phyloP scores from a whole-genome alignment of 2,888 invertebrate species.

The Antitype chi region DNA sequence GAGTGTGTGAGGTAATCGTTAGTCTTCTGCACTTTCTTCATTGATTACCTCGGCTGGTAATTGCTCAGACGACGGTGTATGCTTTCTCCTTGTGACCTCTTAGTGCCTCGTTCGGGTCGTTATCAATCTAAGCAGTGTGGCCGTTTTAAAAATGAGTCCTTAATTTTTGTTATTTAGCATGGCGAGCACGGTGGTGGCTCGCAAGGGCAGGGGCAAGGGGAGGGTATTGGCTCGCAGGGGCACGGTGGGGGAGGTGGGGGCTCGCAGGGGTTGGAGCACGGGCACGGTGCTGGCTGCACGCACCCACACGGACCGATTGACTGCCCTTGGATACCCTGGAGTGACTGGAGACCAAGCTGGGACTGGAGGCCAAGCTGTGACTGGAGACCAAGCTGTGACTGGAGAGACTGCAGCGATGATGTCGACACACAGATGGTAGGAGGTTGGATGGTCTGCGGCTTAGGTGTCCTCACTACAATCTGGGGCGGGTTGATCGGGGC shows the following conservation, averaged over 20 bases:
- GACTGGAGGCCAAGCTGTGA: background rate
- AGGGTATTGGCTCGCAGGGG: conserved; percentile 14
- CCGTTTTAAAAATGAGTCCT: conserved; percentile 32
- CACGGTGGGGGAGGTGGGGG: conserved; percentile 22
- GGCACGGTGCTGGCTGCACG: conserved; percentile 10
- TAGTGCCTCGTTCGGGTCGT: background rate
- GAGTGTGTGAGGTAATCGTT: background rate
- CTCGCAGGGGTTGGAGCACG: conserved; percentile 27
- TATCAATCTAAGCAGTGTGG: conserved; percentile 32
- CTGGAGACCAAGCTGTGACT: conserved; percentile 13
- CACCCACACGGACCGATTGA: conserved; percentile 27
- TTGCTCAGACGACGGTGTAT: conserved; percentile 18
- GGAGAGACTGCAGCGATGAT: conserved; percentile 55
- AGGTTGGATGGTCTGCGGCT: conserved; percentile 71
- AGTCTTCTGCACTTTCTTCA: background rate
- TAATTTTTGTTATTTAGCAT: conserved; percentile 49
- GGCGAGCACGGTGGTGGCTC: conserved; percentile 40
- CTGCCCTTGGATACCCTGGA: conserved; percentile 19
- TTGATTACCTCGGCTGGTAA: conserved; percentile 1
- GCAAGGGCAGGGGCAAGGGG: conserved; percentile 27
- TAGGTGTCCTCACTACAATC: conserved; percentile 76
- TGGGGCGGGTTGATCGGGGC: conserved; percentile 72
- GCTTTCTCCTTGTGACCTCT: background rate
- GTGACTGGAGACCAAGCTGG: background rate
- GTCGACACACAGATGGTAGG: conserved; percentile 72